Percentiles rank a stretch among this genome's conserved stretches.
These are phyloP conservation scores for Acridotheres tristis DNA, from an alignment of 2,797 vertebrate genomes.

Conservation along the genomic window DNA sequence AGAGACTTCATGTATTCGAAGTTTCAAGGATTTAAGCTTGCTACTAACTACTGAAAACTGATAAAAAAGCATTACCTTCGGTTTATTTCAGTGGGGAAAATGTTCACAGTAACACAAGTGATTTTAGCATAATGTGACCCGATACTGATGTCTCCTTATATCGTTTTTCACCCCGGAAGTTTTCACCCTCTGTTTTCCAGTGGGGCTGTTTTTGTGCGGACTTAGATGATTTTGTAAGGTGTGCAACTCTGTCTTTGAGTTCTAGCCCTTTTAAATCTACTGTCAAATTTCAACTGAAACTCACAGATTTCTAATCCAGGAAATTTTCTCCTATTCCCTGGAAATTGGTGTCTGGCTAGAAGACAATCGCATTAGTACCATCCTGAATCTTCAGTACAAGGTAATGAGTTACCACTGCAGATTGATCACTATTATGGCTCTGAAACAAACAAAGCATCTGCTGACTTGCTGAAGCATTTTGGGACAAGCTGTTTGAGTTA, in stretches of 20 bases:
- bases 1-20: not conserved
- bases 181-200: not conserved
- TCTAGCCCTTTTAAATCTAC: not conserved
- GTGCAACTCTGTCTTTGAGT: not conserved
- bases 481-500: not conserved
- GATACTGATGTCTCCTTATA: not conserved
- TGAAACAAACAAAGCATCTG: slow-evolving; percentile 2
- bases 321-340: not conserved
- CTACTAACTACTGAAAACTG: not conserved
- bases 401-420: not conserved
- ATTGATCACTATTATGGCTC: not conserved
- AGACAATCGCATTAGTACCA: not conserved
- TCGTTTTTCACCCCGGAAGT: fast-evolving
- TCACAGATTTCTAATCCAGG: not conserved
- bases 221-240: not conserved
- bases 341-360: not conserved
- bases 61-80: not conserved
- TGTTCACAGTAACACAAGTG: not conserved
- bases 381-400: not conserved
- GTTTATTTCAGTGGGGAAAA: not conserved
- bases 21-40: not conserved
- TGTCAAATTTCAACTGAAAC: not conserved
- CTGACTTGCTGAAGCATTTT: not conserved
- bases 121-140: not conserved
- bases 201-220: not conserved